Conservation (phyloP, 1,140 invertebrate genomes). For the Alviniconcha marisindica region DNA sequence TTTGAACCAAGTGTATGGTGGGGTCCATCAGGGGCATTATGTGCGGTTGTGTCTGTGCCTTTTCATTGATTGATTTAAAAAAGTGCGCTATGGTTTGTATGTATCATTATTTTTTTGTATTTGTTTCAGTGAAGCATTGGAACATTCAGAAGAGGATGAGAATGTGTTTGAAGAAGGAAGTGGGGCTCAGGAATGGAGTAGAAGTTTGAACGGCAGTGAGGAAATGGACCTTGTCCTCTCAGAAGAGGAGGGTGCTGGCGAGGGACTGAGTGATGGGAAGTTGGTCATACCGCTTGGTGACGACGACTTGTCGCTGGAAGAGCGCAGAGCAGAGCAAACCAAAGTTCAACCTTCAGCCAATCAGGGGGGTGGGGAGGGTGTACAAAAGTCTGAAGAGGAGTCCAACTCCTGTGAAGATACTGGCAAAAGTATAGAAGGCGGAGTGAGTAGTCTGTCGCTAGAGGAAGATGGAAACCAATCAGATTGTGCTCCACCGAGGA, state of each 20-base stretch:
- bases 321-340: constrained; percentile 40
- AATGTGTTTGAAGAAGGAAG: not conserved
- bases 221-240: constrained; percentile 41
- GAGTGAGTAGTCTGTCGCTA: not conserved
- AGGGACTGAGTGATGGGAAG: not conserved
- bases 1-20: too few relatives aligned
- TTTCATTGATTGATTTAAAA: too few relatives aligned
- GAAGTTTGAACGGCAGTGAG: not conserved
- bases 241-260: constrained; percentile 24
- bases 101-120: too few relatives aligned
- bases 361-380: not conserved
- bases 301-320: constrained; percentile 43
- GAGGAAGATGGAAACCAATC: not conserved
- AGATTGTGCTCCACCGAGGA: not conserved
- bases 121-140: too few relatives aligned
- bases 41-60: too few relatives aligned
- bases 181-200: not conserved
- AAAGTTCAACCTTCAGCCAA: not conserved
- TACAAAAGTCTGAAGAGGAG: not conserved
- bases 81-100: too few relatives aligned
- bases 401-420: not conserved
- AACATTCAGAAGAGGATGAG: too few relatives aligned
- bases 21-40: too few relatives aligned
- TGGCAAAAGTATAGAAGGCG: not conserved
- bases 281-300: constrained; percentile 16